Conservation (phyloP, 2,797 vertebrate species). For the Argyrosomus regius region DNA sequence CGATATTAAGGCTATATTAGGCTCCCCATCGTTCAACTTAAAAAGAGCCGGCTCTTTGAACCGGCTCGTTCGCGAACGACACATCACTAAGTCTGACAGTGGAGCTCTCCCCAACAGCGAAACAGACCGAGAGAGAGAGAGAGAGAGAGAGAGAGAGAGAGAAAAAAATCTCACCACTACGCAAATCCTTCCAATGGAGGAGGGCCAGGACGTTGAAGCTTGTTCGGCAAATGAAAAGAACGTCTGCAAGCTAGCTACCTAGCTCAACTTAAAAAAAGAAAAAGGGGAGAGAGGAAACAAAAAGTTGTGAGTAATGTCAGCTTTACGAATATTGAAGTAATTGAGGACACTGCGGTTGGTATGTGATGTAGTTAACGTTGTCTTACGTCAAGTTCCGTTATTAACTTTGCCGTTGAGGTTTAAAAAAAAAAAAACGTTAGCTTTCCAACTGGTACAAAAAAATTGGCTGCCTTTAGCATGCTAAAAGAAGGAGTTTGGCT, state of each 20-base stretch:
- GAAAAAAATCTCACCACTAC: constrained; percentile 76
- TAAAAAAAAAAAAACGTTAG: constrained; percentile 45
- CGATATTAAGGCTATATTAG: too few relatives aligned
- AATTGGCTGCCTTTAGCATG: constrained; percentile 65
- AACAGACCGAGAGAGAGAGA: constrained; percentile 53
- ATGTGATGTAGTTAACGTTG: constrained; percentile 30
- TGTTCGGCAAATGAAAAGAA: constrained; percentile 78
- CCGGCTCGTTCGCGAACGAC: too few relatives aligned
- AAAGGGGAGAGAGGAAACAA: constrained; percentile 59
- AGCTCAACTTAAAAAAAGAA: constrained; percentile 55
- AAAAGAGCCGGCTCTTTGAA: too few relatives aligned
- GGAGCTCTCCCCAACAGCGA: constrained; percentile 61
- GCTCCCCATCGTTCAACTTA: too few relatives aligned
- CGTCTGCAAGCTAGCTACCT: constrained; percentile 74
- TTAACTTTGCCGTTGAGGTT: constrained; percentile 69
- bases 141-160: not conserved
- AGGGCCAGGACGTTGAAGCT: constrained; percentile 77
- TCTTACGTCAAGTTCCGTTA: constrained; percentile 61
- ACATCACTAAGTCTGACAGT: constrained; percentile 61
- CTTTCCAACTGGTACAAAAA: constrained; percentile 49
- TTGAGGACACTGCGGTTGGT: constrained; percentile 20
- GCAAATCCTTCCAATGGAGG: constrained; percentile 82
- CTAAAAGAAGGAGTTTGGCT: constrained; percentile 75
- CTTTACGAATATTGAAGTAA: constrained; percentile 14
- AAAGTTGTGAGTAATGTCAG: constrained; percentile 79